Evolutionary conservation across 2,888 invertebrate species (phyloP), one percentile per base, ranked within the genome.

Genomic region (Monopis laevigella): DNA sequence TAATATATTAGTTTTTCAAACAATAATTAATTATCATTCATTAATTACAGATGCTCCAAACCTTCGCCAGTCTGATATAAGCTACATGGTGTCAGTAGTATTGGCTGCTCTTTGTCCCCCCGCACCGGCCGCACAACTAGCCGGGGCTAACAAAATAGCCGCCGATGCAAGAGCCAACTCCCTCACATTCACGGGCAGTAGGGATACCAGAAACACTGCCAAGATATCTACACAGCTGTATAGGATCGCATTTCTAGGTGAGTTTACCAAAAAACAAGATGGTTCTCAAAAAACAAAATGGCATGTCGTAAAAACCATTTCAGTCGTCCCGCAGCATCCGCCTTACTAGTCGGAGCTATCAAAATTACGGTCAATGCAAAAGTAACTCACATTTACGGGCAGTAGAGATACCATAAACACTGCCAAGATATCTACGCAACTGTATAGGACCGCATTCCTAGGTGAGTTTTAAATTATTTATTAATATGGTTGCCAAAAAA

Each of bases 11-110:
- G n/a, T n/a, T n/a, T n/a, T n/a, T n/a, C n/a, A n/a, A n/a, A n/a
- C n/a, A n/a, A n/a, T n/a, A n/a, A n/a, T n/a, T n/a, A n/a, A n/a
- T n/a, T n/a, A n/a, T n/a, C n/a, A n/a, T n/a, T n/a, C n/a, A n/a
- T n/a, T n/a, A 7, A 17, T 32, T 70, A 46, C 75, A 90, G 96
- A 97, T 63, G 90, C 94, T 27, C 93, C 96, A 1, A 90, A 91
- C 51, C 85, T 99, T 59, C 87, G 94, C 41, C 91, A 92, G 56
- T 86, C 88, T 11, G 98, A 99, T 65, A 91, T 99, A 12, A 88
- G 89, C 48, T 98, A 94, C 73, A 87, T 96, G 40, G 82, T 99
- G 46, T 93, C 92, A 2, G 88, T 96, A 18, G 90, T 98, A 10
- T 82, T 98, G 19, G 92, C 92, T 65, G 92, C 97, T 7, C 86